phyloP scores from a whole-genome alignment of 2,113 vertebrate genomes.

The Helogale parvula region DNA sequence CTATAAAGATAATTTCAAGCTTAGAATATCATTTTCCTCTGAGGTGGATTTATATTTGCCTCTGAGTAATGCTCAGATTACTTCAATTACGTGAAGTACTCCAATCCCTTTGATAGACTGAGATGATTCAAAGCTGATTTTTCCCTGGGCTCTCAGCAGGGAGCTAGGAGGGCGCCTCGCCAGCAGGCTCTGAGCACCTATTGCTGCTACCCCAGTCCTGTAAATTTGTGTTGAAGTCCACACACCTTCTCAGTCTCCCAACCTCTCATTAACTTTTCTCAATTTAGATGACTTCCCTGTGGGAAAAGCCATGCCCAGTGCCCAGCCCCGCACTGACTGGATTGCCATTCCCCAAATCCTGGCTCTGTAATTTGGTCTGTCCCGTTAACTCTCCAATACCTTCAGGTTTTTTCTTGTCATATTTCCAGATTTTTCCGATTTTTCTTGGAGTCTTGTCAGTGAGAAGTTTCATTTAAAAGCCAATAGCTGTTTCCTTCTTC shows the following conservation, averaged over 20 bases:
- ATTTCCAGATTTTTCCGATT: background rate
- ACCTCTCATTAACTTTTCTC: background rate
- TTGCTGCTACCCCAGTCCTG: background rate
- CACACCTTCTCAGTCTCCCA: background rate
- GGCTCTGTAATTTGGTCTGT: background rate
- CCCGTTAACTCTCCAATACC: background rate
- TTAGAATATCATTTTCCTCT: background rate
- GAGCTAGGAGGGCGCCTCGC: background rate
- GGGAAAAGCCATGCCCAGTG: background rate
- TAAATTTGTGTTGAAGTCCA: background rate
- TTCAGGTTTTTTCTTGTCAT: background rate
- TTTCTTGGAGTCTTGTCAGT: background rate
- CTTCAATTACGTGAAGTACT: background rate
- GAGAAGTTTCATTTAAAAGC: background rate
- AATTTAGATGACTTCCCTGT: background rate
- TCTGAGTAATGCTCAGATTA: background rate
- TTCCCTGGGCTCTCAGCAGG: background rate
- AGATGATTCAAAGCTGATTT: background rate
- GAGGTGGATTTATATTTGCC: background rate
- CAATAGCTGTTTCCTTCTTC: background rate
- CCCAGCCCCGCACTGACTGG: background rate
- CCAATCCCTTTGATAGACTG: background rate
- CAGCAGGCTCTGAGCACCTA: background rate
- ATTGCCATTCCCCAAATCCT: background rate
- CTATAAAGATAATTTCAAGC: background rate